These are phyloP conservation scores for Schizaphis graminum DNA, from an alignment of 2,888 invertebrate genomes.

Conservation along the genomic window DNA sequence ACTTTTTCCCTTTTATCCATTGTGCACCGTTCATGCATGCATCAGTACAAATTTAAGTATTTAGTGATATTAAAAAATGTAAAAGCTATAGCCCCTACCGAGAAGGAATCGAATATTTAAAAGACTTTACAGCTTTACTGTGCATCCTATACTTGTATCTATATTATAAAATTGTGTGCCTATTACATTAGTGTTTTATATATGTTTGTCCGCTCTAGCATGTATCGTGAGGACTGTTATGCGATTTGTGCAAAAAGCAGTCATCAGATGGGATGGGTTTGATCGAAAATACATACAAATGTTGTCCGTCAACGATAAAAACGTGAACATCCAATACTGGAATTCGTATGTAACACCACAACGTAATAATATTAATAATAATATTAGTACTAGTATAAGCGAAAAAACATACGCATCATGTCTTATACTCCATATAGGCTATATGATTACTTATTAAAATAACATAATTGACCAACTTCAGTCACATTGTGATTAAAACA, in stretches of 20 bases:
- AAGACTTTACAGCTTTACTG: too few species aligned
- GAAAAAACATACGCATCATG: not conserved
- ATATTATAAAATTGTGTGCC: not conserved
- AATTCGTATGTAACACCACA: slow-evolving; percentile 31
- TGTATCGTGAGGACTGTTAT: not conserved
- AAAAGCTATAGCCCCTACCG: not conserved
- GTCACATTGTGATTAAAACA: not conserved
- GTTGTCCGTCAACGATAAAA: not conserved
- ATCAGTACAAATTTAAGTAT: not conserved
- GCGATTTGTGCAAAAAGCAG: not conserved
- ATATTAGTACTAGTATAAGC: not conserved
- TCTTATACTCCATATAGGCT: not conserved
- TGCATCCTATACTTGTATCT: not conserved
- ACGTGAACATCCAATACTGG: slow-evolving; percentile 51
- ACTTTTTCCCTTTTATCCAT: not conserved
- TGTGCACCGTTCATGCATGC: not conserved
- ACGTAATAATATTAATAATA: not conserved
- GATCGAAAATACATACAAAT: not conserved
- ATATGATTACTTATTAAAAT: not conserved
- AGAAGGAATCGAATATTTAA: not conserved
- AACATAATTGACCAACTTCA: not conserved
- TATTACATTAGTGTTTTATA: not conserved
- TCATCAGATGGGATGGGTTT: not conserved
- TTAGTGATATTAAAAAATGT: not conserved
- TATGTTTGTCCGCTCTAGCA: not conserved